phyloP scores from a whole-genome alignment of 2,113 vertebrate species.

The Oncorhynchus clarkii region DNA sequence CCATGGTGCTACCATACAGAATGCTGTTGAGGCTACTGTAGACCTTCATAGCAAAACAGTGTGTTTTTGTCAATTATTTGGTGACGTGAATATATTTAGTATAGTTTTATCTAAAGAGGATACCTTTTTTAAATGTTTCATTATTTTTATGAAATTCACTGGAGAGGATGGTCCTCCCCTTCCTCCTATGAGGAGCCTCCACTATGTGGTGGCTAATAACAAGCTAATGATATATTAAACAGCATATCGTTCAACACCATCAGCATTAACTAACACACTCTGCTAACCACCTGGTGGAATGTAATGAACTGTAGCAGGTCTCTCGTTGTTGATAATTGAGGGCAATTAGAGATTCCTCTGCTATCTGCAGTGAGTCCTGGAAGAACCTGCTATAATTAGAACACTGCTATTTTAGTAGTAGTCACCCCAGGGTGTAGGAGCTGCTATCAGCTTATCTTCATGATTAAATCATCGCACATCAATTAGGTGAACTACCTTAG shows the following conservation, averaged over 20 bases:
- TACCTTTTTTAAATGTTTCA: too few relatives aligned
- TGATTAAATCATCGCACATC: conserved; percentile 63
- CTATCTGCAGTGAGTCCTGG: conserved; percentile 42
- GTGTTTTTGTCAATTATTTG: too few relatives aligned
- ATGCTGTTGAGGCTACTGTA: too few relatives aligned
- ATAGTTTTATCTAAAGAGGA: too few relatives aligned
- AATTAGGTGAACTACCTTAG: conserved; percentile 39
- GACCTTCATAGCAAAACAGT: too few relatives aligned
- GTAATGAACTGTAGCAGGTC: conserved; percentile 28
- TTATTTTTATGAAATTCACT: too few relatives aligned
- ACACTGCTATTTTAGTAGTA: conserved; percentile 21
- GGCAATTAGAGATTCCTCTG: conserved; percentile 64
- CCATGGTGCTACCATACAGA: too few relatives aligned
- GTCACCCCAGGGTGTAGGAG: conserved; percentile 52
- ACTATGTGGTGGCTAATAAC: conserved; percentile 25
- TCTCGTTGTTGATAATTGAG: conserved; percentile 61
- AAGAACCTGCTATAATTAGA: conserved; percentile 59
- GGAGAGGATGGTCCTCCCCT: too few relatives aligned
- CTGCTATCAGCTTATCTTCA: conserved; percentile 50
- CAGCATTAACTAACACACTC: conserved; percentile 2
- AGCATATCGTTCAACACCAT: conserved; percentile 38
- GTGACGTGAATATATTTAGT: too few relatives aligned
- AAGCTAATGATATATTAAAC: conserved; percentile 25
- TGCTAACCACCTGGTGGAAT: conserved; percentile 49
- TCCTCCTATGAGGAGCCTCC: too few relatives aligned